Conservation (phyloP, 2,888 invertebrate species). For the Syritta pipiens region DNA sequence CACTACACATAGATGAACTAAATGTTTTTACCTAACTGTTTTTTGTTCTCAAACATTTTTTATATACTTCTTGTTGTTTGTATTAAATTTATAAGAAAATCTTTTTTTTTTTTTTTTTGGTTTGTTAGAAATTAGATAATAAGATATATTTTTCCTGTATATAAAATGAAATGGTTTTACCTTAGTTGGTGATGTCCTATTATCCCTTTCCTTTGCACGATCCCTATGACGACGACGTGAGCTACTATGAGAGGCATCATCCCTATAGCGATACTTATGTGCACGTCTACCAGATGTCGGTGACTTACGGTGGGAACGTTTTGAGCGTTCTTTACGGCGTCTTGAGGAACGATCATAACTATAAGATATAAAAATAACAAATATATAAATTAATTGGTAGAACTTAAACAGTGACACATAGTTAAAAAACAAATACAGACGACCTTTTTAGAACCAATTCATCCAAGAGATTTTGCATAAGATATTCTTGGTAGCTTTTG, state of each 20-base stretch:
- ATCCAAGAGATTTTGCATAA: conserved; percentile 49
- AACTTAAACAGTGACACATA: not conserved
- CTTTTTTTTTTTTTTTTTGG: conserved; percentile 14
- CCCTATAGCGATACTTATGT: conserved; percentile 82
- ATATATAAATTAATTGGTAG: conserved; percentile 2
- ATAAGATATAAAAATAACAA: conserved; percentile 33
- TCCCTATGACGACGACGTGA: conserved; percentile 78
- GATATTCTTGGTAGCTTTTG: conserved; percentile 14
- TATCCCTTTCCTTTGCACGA: conserved; percentile 78
- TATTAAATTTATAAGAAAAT: conserved; percentile 30
- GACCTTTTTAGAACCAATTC: conserved; percentile 42
- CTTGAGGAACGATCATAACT: conserved; percentile 85
- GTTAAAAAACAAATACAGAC: conserved; percentile 35
- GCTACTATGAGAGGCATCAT: conserved; percentile 78
- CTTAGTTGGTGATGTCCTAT: conserved; percentile 78
- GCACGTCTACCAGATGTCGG: conserved; percentile 88
- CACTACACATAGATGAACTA: not conserved
- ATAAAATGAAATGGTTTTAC: conserved; percentile 78
- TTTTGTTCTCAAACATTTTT: not conserved
- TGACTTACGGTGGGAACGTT: conserved; percentile 91
- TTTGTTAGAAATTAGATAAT: conserved; percentile 57
- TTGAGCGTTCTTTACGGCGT: conserved; percentile 90
- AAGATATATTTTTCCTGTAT: conserved; percentile 72
- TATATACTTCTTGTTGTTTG: conserved; percentile 15
- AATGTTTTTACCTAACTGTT: conserved; percentile 20